A percentile compares a stretch with the other conserved stretches of the same genome.
These are phyloP conservation scores for Metaphire vulgaris DNA, from an alignment of 1,140 invertebrate genomes.

Conservation along the genomic window DNA sequence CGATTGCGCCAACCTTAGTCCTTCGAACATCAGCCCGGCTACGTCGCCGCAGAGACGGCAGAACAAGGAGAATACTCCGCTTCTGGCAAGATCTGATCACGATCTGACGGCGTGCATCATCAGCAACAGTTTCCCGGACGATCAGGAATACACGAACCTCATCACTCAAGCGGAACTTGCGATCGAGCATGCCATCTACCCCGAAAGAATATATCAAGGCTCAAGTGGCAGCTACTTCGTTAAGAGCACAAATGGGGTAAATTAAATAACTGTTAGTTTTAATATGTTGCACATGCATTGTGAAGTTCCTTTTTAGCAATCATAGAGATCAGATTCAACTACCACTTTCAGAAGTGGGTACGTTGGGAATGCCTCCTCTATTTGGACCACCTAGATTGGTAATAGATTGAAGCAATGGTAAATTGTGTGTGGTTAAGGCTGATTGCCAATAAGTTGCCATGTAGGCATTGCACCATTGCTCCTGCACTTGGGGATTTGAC, in stretches of 20 bases:
- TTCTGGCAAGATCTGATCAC: background rate
- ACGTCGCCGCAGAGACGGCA: background rate
- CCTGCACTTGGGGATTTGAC: no score
- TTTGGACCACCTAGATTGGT: no score
- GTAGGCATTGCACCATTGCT: no score
- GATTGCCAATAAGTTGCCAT: no score
- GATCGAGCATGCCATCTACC: constrained; percentile 86
- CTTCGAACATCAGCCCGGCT: background rate
- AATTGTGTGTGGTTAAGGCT: no score
- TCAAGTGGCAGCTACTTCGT: constrained; percentile 99
- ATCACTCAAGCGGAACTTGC: constrained; percentile 85
- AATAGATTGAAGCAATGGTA: no score
- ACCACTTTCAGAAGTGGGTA: no score
- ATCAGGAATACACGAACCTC: constrained; percentile 83
- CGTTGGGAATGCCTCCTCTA: no score
- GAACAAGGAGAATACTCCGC: background rate
- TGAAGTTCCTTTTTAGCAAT: no score
- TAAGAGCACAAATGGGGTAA: constrained; percentile 76
- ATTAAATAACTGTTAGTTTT: no score
- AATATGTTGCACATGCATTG: no score
- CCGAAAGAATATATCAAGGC: constrained; percentile 90
- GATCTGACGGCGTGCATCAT: background rate
- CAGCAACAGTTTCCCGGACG: constrained; percentile 44
- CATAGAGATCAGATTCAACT: no score
- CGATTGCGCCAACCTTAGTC: background rate